Evolutionary conservation across 1,140 invertebrate genomes (phyloP).

Genomic region (Zaprionus lachaisei): DNA sequence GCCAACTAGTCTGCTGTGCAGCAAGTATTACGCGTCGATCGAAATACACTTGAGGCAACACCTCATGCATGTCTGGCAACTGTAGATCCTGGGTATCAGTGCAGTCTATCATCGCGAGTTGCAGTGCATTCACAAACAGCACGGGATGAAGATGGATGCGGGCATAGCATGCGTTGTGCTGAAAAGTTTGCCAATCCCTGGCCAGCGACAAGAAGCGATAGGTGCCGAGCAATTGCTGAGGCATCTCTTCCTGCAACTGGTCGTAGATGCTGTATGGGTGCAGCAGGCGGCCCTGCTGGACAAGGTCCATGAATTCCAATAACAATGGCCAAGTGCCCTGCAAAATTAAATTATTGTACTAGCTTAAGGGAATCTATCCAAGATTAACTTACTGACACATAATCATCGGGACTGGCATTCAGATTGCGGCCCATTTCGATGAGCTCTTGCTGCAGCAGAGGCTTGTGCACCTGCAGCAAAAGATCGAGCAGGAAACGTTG

Average conservation of each 20-base stretch:
- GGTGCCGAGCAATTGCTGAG: conserved; percentile 86
- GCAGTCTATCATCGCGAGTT: conserved; percentile 86
- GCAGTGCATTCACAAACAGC: conserved; percentile 86
- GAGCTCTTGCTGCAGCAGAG: conserved; percentile 57
- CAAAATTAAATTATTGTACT: not conserved
- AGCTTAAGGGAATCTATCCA: not conserved
- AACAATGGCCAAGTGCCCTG: conserved; percentile 50
- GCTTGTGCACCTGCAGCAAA: conserved; percentile 75
- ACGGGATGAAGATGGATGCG: conserved; percentile 86
- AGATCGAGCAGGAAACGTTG: conserved; percentile 65
- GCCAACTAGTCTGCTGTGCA: conserved; percentile 51
- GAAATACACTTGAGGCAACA: conserved; percentile 87
- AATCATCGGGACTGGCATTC: conserved; percentile 47
- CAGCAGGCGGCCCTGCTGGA: conserved; percentile 85
- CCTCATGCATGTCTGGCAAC: conserved; percentile 87
- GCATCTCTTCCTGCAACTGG: conserved; percentile 86
- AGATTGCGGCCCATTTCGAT: conserved; percentile 82
- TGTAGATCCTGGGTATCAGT: conserved; percentile 85
- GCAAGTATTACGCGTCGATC: conserved; percentile 50
- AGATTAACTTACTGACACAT: conserved; percentile 37
- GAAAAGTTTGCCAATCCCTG: conserved; percentile 87
- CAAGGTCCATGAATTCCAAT: conserved; percentile 48
- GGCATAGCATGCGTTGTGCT: conserved; percentile 87
- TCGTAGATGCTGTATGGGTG: conserved; percentile 50
- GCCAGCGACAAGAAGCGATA: conserved; percentile 88